A percentile compares a stretch with the other conserved stretches of the same genome.
Evolutionary conservation across 35 echinoderm and acorn worm genomes (phyloP).

Genomic region (Lytechinus variegatus): DNA sequence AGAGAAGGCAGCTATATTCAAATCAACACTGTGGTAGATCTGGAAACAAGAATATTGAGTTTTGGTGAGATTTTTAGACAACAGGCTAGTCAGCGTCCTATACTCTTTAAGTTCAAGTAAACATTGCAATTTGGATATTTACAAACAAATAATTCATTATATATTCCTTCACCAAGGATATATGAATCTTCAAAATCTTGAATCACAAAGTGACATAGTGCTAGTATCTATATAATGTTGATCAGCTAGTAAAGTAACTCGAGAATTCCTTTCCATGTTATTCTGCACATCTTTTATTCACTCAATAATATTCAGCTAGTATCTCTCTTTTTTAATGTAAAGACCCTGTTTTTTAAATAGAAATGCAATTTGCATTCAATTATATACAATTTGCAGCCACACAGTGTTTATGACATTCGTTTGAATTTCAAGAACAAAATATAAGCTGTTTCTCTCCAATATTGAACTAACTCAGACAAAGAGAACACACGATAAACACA

Average conservation of each 20-base stretch:
- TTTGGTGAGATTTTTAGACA: not conserved
- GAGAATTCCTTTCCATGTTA: not conserved
- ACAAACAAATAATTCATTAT: slow-evolving; percentile 15
- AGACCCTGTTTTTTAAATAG: slow-evolving; percentile 6
- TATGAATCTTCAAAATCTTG: not conserved
- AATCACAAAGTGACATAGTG: slow-evolving; percentile 12
- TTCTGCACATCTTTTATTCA: not conserved
- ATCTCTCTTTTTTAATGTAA: slow-evolving; percentile 15
- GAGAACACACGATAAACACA: not conserved
- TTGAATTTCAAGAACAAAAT: slow-evolving; percentile 20
- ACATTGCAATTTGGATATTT: slow-evolving; percentile 14
- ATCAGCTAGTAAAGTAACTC: slow-evolving; percentile 4
- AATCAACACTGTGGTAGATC: not conserved
- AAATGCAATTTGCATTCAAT: slow-evolving; percentile 14
- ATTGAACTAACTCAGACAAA: not conserved
- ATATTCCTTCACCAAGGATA: not conserved
- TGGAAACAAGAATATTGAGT: not conserved
- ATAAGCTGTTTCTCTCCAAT: not conserved
- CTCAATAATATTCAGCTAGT: slow-evolving; percentile 12
- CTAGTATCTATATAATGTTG: slow-evolving; percentile 14
- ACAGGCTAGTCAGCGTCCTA: slow-evolving; percentile 9
- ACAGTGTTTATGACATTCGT: slow-evolving; percentile 7
- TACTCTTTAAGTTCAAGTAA: not conserved
- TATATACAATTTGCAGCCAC: slow-evolving; percentile 18
- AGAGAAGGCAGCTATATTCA: not conserved